Evolutionary conservation across 2,113 vertebrate genomes (phyloP).

Genomic region (Hylia prasina): DNA sequence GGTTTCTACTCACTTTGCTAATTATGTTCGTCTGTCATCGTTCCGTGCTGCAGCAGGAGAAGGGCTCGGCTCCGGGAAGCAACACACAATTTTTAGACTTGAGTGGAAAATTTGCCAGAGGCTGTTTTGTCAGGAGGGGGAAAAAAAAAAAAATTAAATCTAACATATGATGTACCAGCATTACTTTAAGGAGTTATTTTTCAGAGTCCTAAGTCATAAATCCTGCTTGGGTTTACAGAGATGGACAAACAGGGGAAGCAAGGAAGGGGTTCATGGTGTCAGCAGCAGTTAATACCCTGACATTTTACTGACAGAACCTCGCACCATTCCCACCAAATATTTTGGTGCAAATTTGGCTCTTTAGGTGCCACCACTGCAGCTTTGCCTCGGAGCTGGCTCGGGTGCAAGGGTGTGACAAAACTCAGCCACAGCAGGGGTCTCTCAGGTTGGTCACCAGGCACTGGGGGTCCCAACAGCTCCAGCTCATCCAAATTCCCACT

Average conservation of each 20-base stretch:
- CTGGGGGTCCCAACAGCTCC: neutral
- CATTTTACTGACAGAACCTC: neutral
- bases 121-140: neutral
- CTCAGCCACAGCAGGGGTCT: neutral
- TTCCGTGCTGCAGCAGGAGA: neutral
- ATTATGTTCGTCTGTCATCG: neutral
- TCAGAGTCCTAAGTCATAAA: neutral
- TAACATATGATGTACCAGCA: neutral
- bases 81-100: neutral
- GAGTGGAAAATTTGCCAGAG: slow-evolving; percentile 33
- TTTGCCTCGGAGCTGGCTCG: neutral
- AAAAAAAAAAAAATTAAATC: neutral
- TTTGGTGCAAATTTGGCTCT: neutral
- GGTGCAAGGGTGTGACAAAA: neutral
- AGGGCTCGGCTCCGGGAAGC: neutral
- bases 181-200: neutral
- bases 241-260: neutral
- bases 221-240: neutral
- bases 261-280: neutral
- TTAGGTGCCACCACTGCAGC: neutral
- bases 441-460: neutral
- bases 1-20: slow-evolving; percentile 8
- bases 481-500: neutral
- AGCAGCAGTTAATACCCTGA: neutral
- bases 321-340: fast-evolving